Evolutionary conservation across 2,113 vertebrate genomes (phyloP).

Genomic region (Ceuthmochares aereus): DNA sequence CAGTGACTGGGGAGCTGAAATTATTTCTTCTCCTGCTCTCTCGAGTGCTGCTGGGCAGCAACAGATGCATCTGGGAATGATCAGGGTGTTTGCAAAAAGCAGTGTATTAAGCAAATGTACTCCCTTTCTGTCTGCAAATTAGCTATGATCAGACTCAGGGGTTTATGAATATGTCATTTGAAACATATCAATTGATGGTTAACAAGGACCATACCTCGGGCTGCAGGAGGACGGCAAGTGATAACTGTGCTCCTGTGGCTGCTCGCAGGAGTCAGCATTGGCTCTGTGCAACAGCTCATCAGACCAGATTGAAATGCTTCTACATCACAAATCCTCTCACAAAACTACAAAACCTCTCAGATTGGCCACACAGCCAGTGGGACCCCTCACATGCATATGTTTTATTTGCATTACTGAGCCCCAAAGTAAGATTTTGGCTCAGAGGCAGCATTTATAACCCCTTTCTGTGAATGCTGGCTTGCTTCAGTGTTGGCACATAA

Average conservation of each 20-base stretch:
- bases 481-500: neutral
- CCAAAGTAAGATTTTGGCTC: neutral
- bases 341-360: neutral
- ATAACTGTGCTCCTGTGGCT: neutral
- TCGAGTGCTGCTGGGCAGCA: neutral
- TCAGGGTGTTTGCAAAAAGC: conserved; percentile 29
- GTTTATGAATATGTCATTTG: neutral
- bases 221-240: neutral
- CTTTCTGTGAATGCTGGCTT: neutral
- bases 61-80: conserved; percentile 1
- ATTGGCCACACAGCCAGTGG: neutral
- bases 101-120: neutral
- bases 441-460: neutral
- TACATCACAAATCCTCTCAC: neutral
- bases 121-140: neutral
- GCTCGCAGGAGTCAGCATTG: neutral
- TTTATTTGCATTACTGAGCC: neutral
- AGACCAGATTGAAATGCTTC: neutral
- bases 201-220: neutral
- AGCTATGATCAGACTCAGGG: neutral
- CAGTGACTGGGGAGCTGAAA: neutral
- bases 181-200: neutral
- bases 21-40: conserved; percentile 12
- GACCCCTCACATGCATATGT: neutral
- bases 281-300: neutral